These are phyloP conservation scores for Timema cristinae DNA, from an alignment of 2,888 invertebrate species.

Conservation along the genomic window DNA sequence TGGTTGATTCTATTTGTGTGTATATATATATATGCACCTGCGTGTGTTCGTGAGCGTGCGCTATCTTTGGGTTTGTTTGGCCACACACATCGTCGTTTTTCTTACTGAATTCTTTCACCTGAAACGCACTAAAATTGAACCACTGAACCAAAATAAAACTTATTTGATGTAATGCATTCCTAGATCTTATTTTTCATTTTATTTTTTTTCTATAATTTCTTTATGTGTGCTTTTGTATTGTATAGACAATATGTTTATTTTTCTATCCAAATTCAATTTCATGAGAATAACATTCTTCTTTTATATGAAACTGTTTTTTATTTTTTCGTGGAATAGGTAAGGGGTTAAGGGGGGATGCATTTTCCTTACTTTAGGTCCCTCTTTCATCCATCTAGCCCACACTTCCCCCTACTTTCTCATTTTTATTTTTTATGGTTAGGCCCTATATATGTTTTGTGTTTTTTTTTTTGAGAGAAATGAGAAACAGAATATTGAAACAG, in stretches of 20 bases:
- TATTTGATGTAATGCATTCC: background rate
- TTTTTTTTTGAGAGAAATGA: slow-evolving; percentile 34
- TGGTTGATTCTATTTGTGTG: no score
- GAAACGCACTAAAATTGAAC: no score
- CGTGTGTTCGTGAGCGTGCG: no score
- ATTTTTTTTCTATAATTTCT: background rate
- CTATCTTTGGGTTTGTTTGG: no score
- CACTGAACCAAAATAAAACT: no score
- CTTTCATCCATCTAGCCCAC: slow-evolving; percentile 11
- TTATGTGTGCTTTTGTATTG: background rate
- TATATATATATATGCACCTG: no score
- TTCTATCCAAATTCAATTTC: slow-evolving; percentile 33
- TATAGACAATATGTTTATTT: slow-evolving; percentile 30
- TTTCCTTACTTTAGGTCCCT: slow-evolving; percentile 26
- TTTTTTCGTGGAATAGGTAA: slow-evolving; percentile 22
- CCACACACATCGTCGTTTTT: no score
- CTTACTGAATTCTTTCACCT: no score
- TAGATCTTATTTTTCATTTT: background rate
- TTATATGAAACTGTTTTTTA: slow-evolving; percentile 29
- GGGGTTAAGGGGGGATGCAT: slow-evolving; percentile 8
- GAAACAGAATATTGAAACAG: slow-evolving; percentile 40
- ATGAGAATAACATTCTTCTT: slow-evolving; percentile 28
- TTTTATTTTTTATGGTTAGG: slow-evolving; percentile 27
- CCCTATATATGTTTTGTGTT: slow-evolving; percentile 27
- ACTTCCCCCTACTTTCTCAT: slow-evolving; percentile 28